These are phyloP conservation scores for Motacilla alba DNA, from an alignment of 2,113 vertebrate species.

Conservation along the genomic window DNA sequence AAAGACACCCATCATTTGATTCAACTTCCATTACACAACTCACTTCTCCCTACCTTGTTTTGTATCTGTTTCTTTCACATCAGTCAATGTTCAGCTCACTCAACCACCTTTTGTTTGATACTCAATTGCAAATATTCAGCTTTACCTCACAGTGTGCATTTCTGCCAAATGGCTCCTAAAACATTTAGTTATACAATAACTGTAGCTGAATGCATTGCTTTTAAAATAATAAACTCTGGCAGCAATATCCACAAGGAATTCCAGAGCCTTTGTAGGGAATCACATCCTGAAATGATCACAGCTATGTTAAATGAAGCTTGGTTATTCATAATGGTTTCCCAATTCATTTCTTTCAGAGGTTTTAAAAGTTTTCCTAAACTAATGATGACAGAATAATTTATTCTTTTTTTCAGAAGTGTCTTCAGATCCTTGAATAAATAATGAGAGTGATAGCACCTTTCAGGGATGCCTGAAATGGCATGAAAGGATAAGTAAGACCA, in stretches of 20 bases:
- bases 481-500: background rate
- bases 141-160: background rate
- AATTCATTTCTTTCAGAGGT: background rate
- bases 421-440: constrained; percentile 38
- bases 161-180: constrained; percentile 13
- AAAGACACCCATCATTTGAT: constrained; percentile 7
- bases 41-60: background rate
- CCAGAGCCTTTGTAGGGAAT: constrained; percentile 13
- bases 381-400: constrained; percentile 7
- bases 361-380: constrained; percentile 34
- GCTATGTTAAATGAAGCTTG: background rate
- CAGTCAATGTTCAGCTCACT: background rate
- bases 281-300: constrained; percentile 16
- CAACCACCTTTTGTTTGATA: constrained; percentile 1
- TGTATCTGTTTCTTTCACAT: background rate
- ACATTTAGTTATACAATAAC: constrained; percentile 10
- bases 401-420: constrained; percentile 5
- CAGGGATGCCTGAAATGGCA: background rate
- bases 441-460: background rate
- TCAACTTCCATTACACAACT: background rate
- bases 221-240: constrained; percentile 48
- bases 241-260: constrained; percentile 51
- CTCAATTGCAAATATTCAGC: background rate
- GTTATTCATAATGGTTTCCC: constrained; percentile 24
- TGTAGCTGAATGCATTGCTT: constrained; percentile 2